Evolutionary conservation across 2,797 vertebrate species (phyloP), one percentile per base, ranked within the genome.

Genomic region (Ptychadena robeensis): DNA sequence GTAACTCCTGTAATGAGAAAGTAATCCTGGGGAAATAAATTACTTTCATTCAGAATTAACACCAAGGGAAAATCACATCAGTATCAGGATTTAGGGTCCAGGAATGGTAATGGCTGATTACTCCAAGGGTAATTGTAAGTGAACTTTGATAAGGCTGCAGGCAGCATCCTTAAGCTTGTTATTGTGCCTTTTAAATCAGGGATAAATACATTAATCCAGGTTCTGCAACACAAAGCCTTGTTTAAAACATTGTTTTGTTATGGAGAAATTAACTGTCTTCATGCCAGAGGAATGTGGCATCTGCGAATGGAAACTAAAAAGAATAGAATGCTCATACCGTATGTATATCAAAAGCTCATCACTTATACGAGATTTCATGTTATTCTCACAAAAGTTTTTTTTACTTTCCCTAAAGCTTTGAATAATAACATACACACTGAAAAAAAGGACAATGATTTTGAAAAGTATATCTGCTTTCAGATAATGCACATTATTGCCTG

Each of bases 61-160:
- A 68, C 44, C 70, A 61, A 83, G 76, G 76, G 82, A 83, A 79
- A 61, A 66, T 18, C 77, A 84, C 77, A 84, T 84, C 70, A 74
- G 77, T 74, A 30, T 74, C 64, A 63, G 82, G 77, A 84, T 84
- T 84, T 84, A 74, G 77, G 82, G 82, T 84, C 77, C 44, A n/a
- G 77, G 82, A 80, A 84, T 80, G 37, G 82, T 84, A 84, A 84
- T 84, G 69, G 82, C 82, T 84, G 82, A 84, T 80, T 84, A 84
- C 76, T 80, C 34, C 40, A 69, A 84, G 82, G 82, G 82, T 84
- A 74, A 80, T 84, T 84, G 82, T 84, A 80, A 84, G 69, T 84
- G 76, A 79, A 74, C 77, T 84, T 75, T 84, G 82, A 84, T 74
- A 84, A 80, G 82, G 28, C 82, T 69, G 69, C 77, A 61, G 71